Evolutionary conservation across 2,113 vertebrate species (phyloP).

Genomic region (Struthio camelus): DNA sequence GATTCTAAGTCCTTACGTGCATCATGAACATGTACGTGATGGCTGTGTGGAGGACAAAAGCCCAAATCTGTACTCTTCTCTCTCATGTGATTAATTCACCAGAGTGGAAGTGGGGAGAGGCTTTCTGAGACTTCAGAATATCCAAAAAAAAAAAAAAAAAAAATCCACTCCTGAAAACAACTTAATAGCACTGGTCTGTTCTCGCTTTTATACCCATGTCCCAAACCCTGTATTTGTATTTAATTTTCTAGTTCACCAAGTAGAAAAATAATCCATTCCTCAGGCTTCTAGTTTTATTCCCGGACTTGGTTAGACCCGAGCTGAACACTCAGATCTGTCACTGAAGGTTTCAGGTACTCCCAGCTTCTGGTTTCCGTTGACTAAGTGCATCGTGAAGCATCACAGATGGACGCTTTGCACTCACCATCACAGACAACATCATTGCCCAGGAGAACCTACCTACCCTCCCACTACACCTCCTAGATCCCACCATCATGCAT

Average conservation of each 20-base stretch:
- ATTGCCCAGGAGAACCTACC: not conserved
- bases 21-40: not conserved
- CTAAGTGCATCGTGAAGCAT: not conserved
- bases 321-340: not conserved
- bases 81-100: constrained; percentile 5
- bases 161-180: not conserved
- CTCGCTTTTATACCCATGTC: not conserved
- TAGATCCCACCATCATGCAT: too few relatives aligned
- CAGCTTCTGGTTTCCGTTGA: not conserved
- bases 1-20: not conserved
- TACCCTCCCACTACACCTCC: not conserved
- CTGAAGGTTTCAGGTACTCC: not conserved
- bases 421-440: not conserved
- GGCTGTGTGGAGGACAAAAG: not conserved
- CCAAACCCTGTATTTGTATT: not conserved
- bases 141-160: not conserved
- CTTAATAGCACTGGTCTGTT: not conserved
- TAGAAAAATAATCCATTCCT: constrained; percentile 21
- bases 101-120: not conserved
- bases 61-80: not conserved
- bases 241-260: constrained; percentile 27
- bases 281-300: not conserved
- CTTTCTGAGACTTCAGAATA: not conserved
- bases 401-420: not conserved
- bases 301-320: not conserved